Evolutionary conservation across 1,140 invertebrate genomes (phyloP).

Genomic region (Pantala flavescens): DNA sequence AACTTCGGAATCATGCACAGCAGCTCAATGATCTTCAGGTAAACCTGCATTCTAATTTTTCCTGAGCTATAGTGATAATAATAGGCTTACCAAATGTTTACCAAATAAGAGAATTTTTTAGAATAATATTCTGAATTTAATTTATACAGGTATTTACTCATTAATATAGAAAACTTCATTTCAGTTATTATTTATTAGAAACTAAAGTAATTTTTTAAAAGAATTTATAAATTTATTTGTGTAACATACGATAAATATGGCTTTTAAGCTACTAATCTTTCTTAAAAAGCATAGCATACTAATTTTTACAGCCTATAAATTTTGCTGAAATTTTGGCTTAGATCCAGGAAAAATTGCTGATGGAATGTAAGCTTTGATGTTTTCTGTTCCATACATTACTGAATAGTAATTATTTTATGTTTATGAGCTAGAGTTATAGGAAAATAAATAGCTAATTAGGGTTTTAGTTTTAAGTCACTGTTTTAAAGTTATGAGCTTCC

Average conservation of each 20-base stretch:
- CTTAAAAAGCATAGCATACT: neutral
- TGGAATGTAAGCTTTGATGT: neutral
- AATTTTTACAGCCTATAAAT: neutral
- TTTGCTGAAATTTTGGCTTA: neutral
- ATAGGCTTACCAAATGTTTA: too few relatives aligned
- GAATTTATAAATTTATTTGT: too few relatives aligned
- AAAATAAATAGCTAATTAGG: too few relatives aligned
- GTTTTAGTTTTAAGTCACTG: neutral
- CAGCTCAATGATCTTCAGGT: conserved; percentile 53
- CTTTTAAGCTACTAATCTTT: neutral
- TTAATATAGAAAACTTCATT: too few relatives aligned
- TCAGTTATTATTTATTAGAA: too few relatives aligned
- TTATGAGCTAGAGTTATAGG: neutral
- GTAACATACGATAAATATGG: too few relatives aligned
- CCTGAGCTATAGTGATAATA: too few relatives aligned
- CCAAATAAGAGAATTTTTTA: too few relatives aligned
- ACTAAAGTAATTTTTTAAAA: too few relatives aligned
- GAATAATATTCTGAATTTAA: too few relatives aligned
- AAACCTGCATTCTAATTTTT: conserved; percentile 24
- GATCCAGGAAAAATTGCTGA: neutral
- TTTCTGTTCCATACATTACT: neutral
- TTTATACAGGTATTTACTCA: too few relatives aligned
- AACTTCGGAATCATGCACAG: conserved; percentile 50
- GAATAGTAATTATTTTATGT: neutral
- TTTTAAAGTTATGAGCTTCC: neutral